Evolutionary conservation across 2,797 vertebrate genomes (phyloP).

Genomic region (Macropodus opercularis): DNA sequence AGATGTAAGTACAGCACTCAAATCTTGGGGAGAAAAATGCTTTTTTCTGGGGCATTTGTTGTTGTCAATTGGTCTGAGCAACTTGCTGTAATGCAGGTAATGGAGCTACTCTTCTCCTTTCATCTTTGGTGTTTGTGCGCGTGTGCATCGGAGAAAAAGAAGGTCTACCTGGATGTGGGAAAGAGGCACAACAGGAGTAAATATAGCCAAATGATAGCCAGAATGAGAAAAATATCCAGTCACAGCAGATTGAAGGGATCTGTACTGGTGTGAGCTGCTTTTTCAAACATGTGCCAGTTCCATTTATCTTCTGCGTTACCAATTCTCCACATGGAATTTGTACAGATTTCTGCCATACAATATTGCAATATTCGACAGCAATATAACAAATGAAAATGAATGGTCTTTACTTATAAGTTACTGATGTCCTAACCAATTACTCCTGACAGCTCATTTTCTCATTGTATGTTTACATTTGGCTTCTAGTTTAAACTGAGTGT

Average conservation of each 20-base stretch:
- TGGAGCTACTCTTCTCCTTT: slow-evolving; percentile 95
- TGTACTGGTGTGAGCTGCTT: slow-evolving; percentile 33
- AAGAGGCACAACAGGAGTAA: slow-evolving; percentile 80
- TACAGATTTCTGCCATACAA: not conserved
- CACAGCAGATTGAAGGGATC: slow-evolving; percentile 32
- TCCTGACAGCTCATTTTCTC: not conserved
- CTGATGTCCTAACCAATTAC: not conserved
- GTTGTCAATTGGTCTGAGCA: slow-evolving; percentile 88
- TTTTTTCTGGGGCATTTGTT: slow-evolving; percentile 93
- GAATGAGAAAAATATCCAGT: slow-evolving; percentile 54
- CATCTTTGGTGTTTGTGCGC: slow-evolving; percentile 86
- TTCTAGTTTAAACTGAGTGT: too few relatives aligned
- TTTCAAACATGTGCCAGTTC: slow-evolving; percentile 41
- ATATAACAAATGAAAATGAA: slow-evolving; percentile 1
- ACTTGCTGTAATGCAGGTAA: slow-evolving; percentile 95
- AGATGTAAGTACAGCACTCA: slow-evolving; percentile 94
- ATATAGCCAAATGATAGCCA: slow-evolving; percentile 56
- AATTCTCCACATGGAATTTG: slow-evolving; percentile 3
- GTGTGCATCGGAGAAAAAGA: slow-evolving; percentile 67
- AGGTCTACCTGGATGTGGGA: slow-evolving; percentile 71
- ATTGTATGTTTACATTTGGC: not conserved
- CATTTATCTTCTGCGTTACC: slow-evolving; percentile 32
- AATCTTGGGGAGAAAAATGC: slow-evolving; percentile 89
- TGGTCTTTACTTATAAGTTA: not conserved
- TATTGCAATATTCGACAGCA: not conserved